These are phyloP conservation scores for Halictus ligatus DNA, from an alignment of 2,888 invertebrate genomes.

Conservation along the genomic window DNA sequence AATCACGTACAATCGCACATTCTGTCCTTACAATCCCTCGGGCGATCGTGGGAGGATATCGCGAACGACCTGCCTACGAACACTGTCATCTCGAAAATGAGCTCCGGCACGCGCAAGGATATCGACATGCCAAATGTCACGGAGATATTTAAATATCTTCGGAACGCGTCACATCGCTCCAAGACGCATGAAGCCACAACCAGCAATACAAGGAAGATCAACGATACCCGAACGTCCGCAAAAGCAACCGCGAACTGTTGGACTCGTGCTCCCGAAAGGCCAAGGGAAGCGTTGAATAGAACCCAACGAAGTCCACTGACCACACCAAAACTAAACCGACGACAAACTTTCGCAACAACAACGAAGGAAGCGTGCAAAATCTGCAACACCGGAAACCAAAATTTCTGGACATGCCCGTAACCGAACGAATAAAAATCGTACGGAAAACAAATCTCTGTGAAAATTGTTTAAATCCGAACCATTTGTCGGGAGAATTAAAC, in stretches of 20 bases:
- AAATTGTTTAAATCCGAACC: background rate
- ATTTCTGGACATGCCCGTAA: background rate
- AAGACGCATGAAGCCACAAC: background rate
- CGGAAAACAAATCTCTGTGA: background rate
- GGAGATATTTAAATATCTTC: background rate
- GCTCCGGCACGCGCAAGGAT: background rate
- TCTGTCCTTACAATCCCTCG: background rate
- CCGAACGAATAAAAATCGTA: accelerated
- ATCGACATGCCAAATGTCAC: background rate
- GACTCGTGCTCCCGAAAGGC: background rate
- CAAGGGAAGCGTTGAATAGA: background rate
- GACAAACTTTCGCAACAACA: background rate
- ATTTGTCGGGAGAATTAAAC: background rate
- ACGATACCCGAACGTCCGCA: background rate
- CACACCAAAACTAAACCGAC: background rate
- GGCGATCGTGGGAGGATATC: background rate
- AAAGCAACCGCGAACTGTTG: background rate
- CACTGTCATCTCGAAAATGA: background rate
- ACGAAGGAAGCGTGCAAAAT: background rate
- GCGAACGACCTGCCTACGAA: background rate
- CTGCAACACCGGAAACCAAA: background rate
- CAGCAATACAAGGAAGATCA: background rate
- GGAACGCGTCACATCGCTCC: background rate
- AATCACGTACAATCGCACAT: background rate
- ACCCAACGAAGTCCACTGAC: background rate